Conservation (phyloP, 2,888 invertebrate genomes). For the Ormyrus nitidulus region DNA sequence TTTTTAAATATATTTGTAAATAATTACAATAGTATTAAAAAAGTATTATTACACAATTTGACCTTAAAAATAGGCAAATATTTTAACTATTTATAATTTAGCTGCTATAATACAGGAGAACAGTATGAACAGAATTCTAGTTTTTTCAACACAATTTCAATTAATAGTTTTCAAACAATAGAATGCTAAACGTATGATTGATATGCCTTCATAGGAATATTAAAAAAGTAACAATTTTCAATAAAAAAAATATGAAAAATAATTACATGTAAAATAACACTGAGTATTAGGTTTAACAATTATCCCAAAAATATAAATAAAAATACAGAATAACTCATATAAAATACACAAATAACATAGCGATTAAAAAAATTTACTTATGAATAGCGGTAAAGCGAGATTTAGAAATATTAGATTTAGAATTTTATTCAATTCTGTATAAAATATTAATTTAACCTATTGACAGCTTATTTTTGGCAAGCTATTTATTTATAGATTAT, state of each 20-base stretch:
- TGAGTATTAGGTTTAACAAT: too few relatives aligned
- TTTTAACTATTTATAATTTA: conserved; percentile 2
- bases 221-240: neutral
- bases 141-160: conserved; percentile 4
- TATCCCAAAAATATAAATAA: too few relatives aligned
- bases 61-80: conserved; percentile 2
- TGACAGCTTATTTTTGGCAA: neutral
- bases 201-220: conserved; percentile 4
- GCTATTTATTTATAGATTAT: too few relatives aligned
- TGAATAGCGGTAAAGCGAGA: too few relatives aligned
- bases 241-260: too few relatives aligned
- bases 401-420: too few relatives aligned
- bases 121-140: neutral
- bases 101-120: neutral
- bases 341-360: neutral
- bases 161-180: neutral
- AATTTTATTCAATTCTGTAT: neutral
- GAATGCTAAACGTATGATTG: neutral
- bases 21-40: conserved; percentile 16
- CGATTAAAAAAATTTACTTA: too few relatives aligned
- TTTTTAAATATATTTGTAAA: conserved; percentile 21
- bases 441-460: conserved; percentile 5
- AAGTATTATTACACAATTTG: neutral
- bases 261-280: too few relatives aligned
- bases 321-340: too few relatives aligned